Percentiles rank a stretch among this genome's conserved stretches.
Conservation (phyloP, 1,140 invertebrate genomes). For the Littorina saxatilis region DNA sequence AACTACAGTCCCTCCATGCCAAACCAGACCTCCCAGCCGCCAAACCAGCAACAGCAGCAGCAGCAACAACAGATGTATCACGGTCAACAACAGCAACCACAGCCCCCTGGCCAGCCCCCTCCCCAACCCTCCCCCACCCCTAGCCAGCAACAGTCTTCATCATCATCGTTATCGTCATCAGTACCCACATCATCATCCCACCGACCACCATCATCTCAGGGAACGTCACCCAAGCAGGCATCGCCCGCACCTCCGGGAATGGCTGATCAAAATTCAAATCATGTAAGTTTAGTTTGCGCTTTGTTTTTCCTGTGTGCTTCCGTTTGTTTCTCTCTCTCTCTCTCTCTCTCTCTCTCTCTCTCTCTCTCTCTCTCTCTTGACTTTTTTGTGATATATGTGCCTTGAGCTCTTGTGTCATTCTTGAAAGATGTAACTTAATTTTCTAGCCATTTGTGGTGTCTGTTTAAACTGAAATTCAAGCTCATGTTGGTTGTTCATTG, state of each 20-base stretch:
- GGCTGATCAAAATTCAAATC: slow-evolving; percentile 37
- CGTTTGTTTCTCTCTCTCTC: background rate
- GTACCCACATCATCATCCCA: slow-evolving; percentile 16
- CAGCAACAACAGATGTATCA: slow-evolving; percentile 36
- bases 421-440: too few relatives aligned
- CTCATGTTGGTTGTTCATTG: background rate
- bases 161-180: background rate
- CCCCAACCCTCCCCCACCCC: slow-evolving; percentile 31
- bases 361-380: too few relatives aligned
- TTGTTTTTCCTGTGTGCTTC: too few relatives aligned
- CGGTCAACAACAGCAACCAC: slow-evolving; percentile 35
- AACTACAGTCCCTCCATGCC: slow-evolving; percentile 27
- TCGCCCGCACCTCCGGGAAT: slow-evolving; percentile 28
- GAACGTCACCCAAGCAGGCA: slow-evolving; percentile 28
- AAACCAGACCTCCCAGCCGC: slow-evolving; percentile 21
- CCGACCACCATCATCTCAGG: slow-evolving; percentile 38
- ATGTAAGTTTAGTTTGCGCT: slow-evolving; percentile 23
- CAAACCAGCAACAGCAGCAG: slow-evolving; percentile 27
- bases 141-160: slow-evolving; percentile 6
- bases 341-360: too few relatives aligned
- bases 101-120: slow-evolving; percentile 35
- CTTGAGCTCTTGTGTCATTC: too few relatives aligned
- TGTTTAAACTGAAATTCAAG: background rate
- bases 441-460: too few relatives aligned
- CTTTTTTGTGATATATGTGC: background rate